Base-by-base conservation (phyloP, 2,113 vertebrate species). In the Corythoichthys haematopterus region DNA sequence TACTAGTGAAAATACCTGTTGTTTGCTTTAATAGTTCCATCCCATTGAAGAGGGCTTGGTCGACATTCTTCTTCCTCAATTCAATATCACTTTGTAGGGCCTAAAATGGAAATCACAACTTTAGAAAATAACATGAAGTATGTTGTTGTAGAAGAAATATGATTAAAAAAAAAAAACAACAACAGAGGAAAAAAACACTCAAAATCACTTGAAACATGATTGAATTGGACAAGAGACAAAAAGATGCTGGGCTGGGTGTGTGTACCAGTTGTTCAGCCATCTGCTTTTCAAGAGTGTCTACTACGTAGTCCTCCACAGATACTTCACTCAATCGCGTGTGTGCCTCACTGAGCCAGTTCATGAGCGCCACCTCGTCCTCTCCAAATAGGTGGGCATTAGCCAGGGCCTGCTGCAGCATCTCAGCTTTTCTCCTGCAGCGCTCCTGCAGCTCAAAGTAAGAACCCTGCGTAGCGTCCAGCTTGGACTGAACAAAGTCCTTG, bases 351-450 rank as follows among this genome's bases (percentile, higher is more conserved):
- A 99, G 93, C 97, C 97, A 99, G 90, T 95, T 98, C 94, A 98
- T 94, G 86, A 99, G 83, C 62, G 94, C 95, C 84, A 98, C 96
- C 89, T 98, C 95, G 0, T 98, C 96, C 77, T 97, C 95, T 70
- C 96, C 96, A 84, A 98, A 99, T 84, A 97, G 93, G 88, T 93
- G 95, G 76, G 96, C 95, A 77, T 99, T 98, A 72, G 93, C 94
- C 88, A 94, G 91, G 60, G 97, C 96, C 90, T 96, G 95, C 75
- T 92, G 93, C 73, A 98, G 92, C 80, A 96, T 92, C 87, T 95
- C 94, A 35, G 93, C 93, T 87, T 93, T 94, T 87, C 90, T 92
- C 85, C 88, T 90, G 85, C 91, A 94, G 83, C 93, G 93, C 88
- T 96, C 94, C 93, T 97, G 94, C 74, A 99, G 92, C 87, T 97